phyloP scores from a whole-genome alignment of 2,113 vertebrate genomes.

The Larimichthys polyactis region DNA sequence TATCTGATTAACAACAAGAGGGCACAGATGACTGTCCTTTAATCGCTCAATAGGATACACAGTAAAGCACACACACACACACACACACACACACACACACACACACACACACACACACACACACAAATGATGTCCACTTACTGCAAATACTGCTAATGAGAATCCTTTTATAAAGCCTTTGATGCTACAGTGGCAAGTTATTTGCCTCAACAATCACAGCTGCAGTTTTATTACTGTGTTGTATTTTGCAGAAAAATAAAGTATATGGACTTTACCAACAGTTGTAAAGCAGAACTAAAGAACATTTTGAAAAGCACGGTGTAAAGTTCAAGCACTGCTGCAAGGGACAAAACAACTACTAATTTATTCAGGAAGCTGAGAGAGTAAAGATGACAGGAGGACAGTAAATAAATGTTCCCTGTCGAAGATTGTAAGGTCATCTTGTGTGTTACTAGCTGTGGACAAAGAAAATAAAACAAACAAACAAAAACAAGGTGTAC shows the following conservation, averaged over 20 bases:
- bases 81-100: not conserved
- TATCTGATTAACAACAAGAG: constrained; percentile 22
- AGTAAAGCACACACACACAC: not conserved
- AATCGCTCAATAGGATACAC: constrained; percentile 25
- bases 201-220: constrained; percentile 18
- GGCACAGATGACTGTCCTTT: constrained; percentile 6
- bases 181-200: constrained; percentile 5
- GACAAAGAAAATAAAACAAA: not conserved
- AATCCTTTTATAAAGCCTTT: not conserved
- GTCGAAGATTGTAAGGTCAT: constrained; percentile 15
- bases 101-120: not conserved
- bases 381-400: not conserved
- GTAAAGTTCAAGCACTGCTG: constrained; percentile 41
- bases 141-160: constrained; percentile 10
- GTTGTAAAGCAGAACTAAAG: constrained; percentile 23
- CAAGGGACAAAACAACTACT: constrained; percentile 8
- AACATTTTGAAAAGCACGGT: constrained; percentile 8
- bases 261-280: not conserved
- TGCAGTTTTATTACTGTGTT: constrained; percentile 5
- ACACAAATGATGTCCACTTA: not conserved
- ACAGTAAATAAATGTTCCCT: not conserved
- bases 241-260: constrained; percentile 24
- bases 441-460: not conserved
- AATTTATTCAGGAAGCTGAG: constrained; percentile 8
- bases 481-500: not conserved